phyloP scores from a whole-genome alignment of 2,888 invertebrate genomes.

The Macrosiphum euphorbiae region DNA sequence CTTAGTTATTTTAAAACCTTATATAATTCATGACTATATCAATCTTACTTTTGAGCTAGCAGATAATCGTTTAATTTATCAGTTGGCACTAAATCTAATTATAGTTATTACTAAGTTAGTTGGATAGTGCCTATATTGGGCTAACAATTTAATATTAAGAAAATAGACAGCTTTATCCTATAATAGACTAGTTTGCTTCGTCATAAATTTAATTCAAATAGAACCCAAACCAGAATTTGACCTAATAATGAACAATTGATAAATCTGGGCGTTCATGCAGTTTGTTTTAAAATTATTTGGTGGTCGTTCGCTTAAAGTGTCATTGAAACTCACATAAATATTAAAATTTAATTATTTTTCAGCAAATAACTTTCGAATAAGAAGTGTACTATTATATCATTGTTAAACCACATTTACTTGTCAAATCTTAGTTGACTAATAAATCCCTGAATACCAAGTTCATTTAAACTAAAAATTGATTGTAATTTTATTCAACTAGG shows the following conservation, averaged over 20 bases:
- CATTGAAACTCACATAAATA: conserved; percentile 11
- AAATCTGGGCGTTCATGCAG: background rate
- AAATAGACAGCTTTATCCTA: background rate
- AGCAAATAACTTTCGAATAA: background rate
- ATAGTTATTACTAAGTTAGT: conserved; percentile 11
- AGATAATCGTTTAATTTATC: background rate
- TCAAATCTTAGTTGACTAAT: background rate
- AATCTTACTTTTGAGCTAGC: background rate
- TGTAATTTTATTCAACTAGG: background rate
- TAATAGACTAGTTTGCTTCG: background rate
- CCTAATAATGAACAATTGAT: conserved; percentile 14
- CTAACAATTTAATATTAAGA: background rate
- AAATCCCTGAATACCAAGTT: background rate
- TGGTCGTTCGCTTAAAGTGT: background rate
- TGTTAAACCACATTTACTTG: background rate
- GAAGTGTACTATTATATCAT: background rate
- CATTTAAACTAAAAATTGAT: background rate
- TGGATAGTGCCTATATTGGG: background rate
- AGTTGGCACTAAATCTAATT: background rate
- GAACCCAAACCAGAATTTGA: background rate
- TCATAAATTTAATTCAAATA: background rate
- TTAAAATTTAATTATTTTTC: conserved; percentile 32
- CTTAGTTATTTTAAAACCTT: background rate
- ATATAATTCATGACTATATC: background rate
- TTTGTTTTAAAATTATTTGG: background rate